Percentiles rank a stretch among this genome's conserved stretches.
phyloP scores from a whole-genome alignment of 2,888 invertebrate genomes.

The Aphodius sticticus region DNA sequence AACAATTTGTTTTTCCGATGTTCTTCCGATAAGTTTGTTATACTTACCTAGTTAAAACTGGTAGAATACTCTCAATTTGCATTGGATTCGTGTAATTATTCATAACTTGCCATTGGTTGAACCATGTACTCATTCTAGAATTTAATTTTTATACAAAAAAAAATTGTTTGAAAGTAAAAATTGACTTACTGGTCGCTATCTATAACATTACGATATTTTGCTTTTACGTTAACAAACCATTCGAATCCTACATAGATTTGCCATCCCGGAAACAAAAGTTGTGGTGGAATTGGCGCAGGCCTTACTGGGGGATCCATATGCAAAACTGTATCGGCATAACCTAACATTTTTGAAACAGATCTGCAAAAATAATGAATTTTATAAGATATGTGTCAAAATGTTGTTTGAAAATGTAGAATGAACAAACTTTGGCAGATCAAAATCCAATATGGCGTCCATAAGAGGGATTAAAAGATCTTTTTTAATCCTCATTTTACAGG shows the following conservation, averaged over 20 bases:
- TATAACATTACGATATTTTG: conserved; percentile 61
- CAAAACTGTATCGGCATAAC: conserved; percentile 53
- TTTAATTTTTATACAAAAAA: conserved; percentile 24
- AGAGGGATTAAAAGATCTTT: too few species aligned
- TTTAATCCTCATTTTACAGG: too few species aligned
- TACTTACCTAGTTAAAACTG: conserved; percentile 68
- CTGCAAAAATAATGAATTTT: conserved; percentile 25
- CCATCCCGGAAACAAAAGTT: conserved; percentile 63
- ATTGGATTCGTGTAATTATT: conserved; percentile 71
- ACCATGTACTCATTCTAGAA: conserved; percentile 71
- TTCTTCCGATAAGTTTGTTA: too few species aligned
- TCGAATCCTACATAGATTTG: conserved; percentile 60
- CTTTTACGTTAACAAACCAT: conserved; percentile 63
- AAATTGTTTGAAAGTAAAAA: neutral
- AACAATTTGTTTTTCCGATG: conserved; percentile 11
- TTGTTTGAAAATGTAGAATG: too few species aligned
- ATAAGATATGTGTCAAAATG: neutral
- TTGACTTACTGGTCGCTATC: conserved; percentile 53
- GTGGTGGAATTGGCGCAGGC: conserved; percentile 60
- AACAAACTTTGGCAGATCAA: neutral
- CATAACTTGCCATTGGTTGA: conserved; percentile 76
- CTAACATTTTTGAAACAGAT: conserved; percentile 40
- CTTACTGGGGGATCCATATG: conserved; percentile 56
- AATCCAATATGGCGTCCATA: too few species aligned
- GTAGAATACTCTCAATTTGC: conserved; percentile 68